Base-by-base conservation (phyloP, 2,113 vertebrate genomes). In the Oncorhynchus nerka region DNA sequence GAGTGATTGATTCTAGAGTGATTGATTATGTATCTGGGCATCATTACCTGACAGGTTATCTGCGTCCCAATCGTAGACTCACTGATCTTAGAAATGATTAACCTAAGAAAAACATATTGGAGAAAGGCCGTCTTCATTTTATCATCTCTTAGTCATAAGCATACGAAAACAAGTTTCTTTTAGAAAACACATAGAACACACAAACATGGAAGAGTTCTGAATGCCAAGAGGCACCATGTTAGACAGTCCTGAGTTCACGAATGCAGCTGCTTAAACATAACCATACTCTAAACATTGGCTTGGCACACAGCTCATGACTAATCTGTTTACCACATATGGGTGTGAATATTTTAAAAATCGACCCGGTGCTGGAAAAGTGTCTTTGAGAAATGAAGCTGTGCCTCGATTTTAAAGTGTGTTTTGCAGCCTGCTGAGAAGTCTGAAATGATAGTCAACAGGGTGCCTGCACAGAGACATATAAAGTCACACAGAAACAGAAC, bases 221-320 rank as follows among this genome's bases (percentile, higher is more conserved):
- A 70, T 26, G 73, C 62, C 81, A 73, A 77, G 79, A 75, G 65
- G 82, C 59, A 79, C 81, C n/a, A 9, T 51, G 78, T 65, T 84
- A 64, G 76, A 49, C 51, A 28, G 68, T 62, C 57, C 26, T 1
- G 55, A 70, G 79, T 84, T 84, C 77, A 75, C 71, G 34, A 71
- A 51, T 74, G 70, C 81, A 83, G 85, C 85, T 86, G 81, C 84
- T 71, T 68, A 5, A 22, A 73, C 59, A 85, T 81, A 84, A 79
- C 78, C 81, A 82, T 80, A 88, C 86, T 86, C 71, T 74, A 78
- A 86, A 82, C 84, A 84, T 68, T 84, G 85, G 74, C 85, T 71
- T 79, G 82, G 82, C 82, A 5, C 22, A 30, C 68, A 13, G 12
- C 39, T 70, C 68, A 49, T 22, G n/a, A 48, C 32, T 22, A 20